Evolutionary conservation across 2,797 vertebrate species (phyloP).

Genomic region (Rallus crepitans): DNA sequence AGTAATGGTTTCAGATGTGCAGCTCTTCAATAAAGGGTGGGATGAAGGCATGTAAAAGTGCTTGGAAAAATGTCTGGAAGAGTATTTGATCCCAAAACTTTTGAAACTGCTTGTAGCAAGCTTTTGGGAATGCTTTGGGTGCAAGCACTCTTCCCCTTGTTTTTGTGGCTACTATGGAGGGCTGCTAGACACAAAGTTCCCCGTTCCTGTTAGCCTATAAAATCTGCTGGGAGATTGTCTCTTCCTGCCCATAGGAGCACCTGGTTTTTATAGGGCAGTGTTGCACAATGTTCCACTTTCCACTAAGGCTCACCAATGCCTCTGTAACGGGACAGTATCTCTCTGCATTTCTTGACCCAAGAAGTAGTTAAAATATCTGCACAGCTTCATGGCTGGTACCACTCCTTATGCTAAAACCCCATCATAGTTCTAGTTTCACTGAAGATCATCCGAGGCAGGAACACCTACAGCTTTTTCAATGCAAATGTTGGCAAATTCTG

Average conservation of each 20-base stretch:
- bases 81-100: neutral
- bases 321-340: neutral
- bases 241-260: neutral
- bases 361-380: neutral
- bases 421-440: neutral
- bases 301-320: neutral
- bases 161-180: neutral
- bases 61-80: neutral
- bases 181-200: neutral
- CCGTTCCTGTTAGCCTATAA: neutral
- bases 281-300: neutral
- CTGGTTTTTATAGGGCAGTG: neutral
- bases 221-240: neutral
- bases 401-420: neutral
- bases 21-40: neutral
- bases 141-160: neutral
- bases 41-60: accelerated
- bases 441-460: neutral
- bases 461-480: neutral
- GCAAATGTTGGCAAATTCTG: neutral
- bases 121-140: neutral
- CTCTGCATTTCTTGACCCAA: neutral
- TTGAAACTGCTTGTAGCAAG: neutral
- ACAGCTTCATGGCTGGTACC: neutral
- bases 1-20: neutral